Evolutionary conservation across 2,113 vertebrate genomes (phyloP).

Genomic region (Alexandromys fortis): DNA sequence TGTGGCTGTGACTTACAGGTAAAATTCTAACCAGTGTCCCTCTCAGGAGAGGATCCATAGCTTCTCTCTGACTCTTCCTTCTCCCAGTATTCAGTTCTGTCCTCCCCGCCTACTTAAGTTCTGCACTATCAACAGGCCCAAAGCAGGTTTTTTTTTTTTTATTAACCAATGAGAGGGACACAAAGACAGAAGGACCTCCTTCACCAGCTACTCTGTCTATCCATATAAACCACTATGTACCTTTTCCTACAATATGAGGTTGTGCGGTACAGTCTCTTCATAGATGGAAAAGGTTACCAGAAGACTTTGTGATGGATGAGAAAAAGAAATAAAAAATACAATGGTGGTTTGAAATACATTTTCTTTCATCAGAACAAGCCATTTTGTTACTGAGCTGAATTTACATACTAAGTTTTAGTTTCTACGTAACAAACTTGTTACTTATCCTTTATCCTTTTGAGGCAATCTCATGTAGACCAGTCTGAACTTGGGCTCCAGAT

Average conservation of each 20-base stretch:
- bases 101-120: no score
- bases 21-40: no score
- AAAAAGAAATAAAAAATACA: slow-evolving; percentile 7
- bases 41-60: no score
- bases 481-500: no score
- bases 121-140: no score
- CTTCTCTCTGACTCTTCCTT: no score
- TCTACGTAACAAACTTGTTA: background rate
- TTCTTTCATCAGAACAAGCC: background rate
- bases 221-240: background rate
- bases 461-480: background rate
- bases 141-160: no score
- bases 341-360: background rate
- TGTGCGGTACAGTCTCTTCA: background rate
- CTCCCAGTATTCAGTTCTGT: no score
- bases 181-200: no score
- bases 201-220: background rate
- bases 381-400: slow-evolving; percentile 33
- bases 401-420: background rate
- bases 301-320: background rate
- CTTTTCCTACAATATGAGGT: background rate
- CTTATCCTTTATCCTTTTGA: background rate
- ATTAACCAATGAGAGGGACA: no score
- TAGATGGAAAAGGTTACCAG: background rate
- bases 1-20: no score